A percentile compares a stretch with the other conserved stretches of the same genome.
Evolutionary conservation across 2,797 vertebrate species (phyloP).

Genomic region (Malurus splendens): DNA sequence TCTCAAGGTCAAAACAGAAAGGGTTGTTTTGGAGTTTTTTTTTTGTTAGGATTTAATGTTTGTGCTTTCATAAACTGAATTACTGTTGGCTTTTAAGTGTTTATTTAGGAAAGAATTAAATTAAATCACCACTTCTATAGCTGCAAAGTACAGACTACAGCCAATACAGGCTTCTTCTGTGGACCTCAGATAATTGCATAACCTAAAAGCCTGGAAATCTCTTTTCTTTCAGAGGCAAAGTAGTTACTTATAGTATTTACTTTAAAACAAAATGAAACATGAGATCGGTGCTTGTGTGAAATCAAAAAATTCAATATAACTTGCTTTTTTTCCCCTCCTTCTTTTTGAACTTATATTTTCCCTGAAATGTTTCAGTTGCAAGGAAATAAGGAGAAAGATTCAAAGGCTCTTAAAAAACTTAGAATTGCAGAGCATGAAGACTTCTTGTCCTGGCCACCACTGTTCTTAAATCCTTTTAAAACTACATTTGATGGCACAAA

Average conservation of each 20-base stretch:
- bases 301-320: background rate
- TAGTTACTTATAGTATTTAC: background rate
- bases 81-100: background rate
- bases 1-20: background rate
- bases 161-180: background rate
- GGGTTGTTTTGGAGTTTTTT: background rate
- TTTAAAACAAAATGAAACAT: background rate
- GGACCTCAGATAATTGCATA: background rate
- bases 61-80: background rate
- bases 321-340: fast-evolving
- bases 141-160: background rate
- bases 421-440: background rate
- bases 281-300: background rate
- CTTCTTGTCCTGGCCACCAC: background rate
- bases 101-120: background rate
- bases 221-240: background rate
- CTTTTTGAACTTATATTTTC: background rate
- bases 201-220: background rate
- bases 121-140: background rate
- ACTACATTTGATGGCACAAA: background rate
- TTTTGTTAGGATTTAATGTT: background rate
- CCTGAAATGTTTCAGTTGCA: background rate
- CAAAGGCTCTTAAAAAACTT: background rate
- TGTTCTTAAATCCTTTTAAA: background rate
- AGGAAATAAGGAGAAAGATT: background rate